Base-by-base conservation (phyloP, 1,140 invertebrate species). In the Drosophila tropicalis region DNA sequence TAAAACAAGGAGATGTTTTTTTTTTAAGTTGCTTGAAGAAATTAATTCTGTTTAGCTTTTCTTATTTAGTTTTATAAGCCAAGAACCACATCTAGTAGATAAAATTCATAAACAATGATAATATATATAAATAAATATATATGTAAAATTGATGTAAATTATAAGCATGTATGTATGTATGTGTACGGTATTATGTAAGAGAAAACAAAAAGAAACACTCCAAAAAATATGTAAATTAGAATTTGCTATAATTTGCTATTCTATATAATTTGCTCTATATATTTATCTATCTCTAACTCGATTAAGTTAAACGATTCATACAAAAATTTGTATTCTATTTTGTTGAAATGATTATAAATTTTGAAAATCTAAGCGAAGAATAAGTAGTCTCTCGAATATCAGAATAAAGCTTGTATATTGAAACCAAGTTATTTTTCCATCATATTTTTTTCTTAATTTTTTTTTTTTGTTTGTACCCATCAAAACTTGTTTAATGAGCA, bases 341-440 rank as follows among this genome's bases (percentile, higher is more conserved):
- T 61, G 69, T 69, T 67, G 34, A 70, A 70, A 44, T 15, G 10
- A 29, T 29, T 29, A 5, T 5, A 5, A 29, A 29, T 29, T 29
- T 29, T 13, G 3, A 12, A 51, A 22, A 51, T 22, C 17, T 9
- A 22, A 22, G 5, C 44, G 44, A 51, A 51, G n/a, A n/a, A n/a
- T n/a, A 69, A 39, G 62, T 12, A 81, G 67, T 55, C 47, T 76
- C 32, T 68, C 58, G 79, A 54, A 79, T 69, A 71, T 55, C 29
- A 75, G 62, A 84, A 87, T 84, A 87, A 87, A 78, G 84, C 84
- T 87, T 87, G 84, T 89, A 87, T 70, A 87, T 87, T 87, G 51
- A 72, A 73, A 77, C 61, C 29, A 57, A 57, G 2, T 34, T 57
- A 9, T 64, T 64, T 39, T 51, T 36, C 19, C 63, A 41, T 68